These are phyloP conservation scores for Rotaria socialis DNA, from an alignment of 2,888 invertebrate genomes.

Conservation along the genomic window DNA sequence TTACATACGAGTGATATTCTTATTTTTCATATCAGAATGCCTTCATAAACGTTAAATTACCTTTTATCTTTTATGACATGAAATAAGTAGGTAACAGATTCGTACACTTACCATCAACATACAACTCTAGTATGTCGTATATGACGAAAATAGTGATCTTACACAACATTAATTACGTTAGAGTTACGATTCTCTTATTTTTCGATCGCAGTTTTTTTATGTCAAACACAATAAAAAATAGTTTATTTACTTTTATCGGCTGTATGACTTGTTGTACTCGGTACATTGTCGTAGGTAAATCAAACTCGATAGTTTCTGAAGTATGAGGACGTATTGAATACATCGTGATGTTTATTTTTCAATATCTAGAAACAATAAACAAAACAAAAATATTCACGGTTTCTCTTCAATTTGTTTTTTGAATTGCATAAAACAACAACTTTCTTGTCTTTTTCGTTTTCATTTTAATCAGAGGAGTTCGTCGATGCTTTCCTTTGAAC, in stretches of 20 bases:
- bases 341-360: neutral
- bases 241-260: neutral
- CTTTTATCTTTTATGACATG: too few species aligned
- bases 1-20: too few species aligned
- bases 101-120: too few species aligned
- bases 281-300: neutral
- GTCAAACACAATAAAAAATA: too few species aligned
- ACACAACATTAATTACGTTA: too few species aligned
- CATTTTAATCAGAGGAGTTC: neutral
- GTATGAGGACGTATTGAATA: neutral
- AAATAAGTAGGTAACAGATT: too few species aligned
- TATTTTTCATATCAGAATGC: too few species aligned
- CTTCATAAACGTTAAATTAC: too few species aligned
- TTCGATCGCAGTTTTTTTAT: too few species aligned
- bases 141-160: too few species aligned
- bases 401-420: neutral
- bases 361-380: neutral
- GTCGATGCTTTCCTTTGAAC: neutral
- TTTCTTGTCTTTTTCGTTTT: neutral
- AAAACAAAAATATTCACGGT: neutral
- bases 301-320: neutral
- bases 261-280: neutral
- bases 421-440: neutral
- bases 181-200: too few species aligned
- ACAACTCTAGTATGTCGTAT: too few species aligned